Evolutionary conservation across 2,888 invertebrate genomes (phyloP).

Genomic region (Polydrusus tereticollis): DNA sequence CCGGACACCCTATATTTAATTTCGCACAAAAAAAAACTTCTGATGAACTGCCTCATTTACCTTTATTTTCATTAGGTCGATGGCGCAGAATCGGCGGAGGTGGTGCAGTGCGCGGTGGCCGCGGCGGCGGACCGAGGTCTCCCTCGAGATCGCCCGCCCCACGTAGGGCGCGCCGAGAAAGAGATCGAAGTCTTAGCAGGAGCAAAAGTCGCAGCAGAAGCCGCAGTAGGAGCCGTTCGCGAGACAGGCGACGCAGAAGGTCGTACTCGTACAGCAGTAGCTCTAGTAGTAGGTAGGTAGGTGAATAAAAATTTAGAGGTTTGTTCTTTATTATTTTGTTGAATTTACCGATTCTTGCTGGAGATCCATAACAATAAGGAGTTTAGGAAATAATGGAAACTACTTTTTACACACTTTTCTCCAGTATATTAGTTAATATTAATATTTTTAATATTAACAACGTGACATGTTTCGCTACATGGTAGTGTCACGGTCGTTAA

Average conservation of each 20-base stretch:
- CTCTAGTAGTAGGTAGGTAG: conserved; percentile 39
- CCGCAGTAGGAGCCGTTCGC: conserved; percentile 48
- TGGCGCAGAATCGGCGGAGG: conserved; percentile 38
- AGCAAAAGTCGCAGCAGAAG: conserved; percentile 50
- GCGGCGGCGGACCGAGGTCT: conserved; percentile 58
- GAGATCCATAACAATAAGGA: too few species aligned
- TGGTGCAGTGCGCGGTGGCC: conserved; percentile 58
- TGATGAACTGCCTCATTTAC: background rate
- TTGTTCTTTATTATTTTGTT: too few species aligned
- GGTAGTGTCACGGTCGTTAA: too few species aligned
- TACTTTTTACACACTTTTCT: too few species aligned
- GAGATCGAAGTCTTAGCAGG: conserved; percentile 46
- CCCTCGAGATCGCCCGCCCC: conserved; percentile 60
- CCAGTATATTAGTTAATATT: too few species aligned
- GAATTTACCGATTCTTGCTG: too few species aligned
- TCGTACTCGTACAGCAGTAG: conserved; percentile 46
- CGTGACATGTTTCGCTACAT: too few species aligned
- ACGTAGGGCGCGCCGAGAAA: conserved; percentile 34
- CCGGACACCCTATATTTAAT: too few species aligned
- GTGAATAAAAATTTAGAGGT: background rate
- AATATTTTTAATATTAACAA: too few species aligned
- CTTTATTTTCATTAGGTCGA: conserved; percentile 27
- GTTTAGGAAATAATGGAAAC: too few species aligned
- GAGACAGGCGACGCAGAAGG: conserved; percentile 50
- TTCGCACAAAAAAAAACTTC: too few species aligned